Percentiles rank a stretch among this genome's conserved stretches.
These are phyloP conservation scores for Tachina lurida DNA, from an alignment of 2,888 invertebrate genomes.

Conservation along the genomic window DNA sequence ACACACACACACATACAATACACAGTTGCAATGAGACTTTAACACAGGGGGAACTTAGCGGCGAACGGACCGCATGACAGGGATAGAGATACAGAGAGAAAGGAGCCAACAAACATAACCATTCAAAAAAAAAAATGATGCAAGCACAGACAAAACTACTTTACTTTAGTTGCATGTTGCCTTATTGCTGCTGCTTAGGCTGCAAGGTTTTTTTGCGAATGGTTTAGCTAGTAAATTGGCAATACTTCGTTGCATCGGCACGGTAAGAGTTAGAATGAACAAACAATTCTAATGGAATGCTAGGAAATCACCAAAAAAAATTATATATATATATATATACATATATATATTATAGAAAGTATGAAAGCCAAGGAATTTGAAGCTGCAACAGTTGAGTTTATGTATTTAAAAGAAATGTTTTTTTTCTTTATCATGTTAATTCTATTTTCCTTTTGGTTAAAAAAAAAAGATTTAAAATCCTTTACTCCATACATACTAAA, in stretches of 20 bases:
- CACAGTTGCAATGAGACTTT: background rate
- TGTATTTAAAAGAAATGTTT: background rate
- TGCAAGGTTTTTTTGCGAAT: conserved; percentile 65
- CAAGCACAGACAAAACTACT: conserved; percentile 41
- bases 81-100: background rate
- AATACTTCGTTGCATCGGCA: conserved; percentile 66
- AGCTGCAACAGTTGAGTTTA: background rate
- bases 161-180: conserved; percentile 61
- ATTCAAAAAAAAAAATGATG: conserved; percentile 8
- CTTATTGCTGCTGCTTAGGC: conserved; percentile 39
- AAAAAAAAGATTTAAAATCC: background rate
- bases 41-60: conserved; percentile 9
- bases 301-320: background rate
- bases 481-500: too few relatives aligned
- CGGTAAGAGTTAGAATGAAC: conserved; percentile 24
- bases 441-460: background rate
- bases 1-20: conserved; percentile 23
- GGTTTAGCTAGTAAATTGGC: conserved; percentile 69
- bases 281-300: conserved; percentile 9
- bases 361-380: conserved; percentile 16
- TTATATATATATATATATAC: too few relatives aligned
- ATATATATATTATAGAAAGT: background rate
- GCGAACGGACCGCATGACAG: background rate
- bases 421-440: background rate
- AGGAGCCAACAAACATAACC: background rate